Conservation (phyloP, 2,113 vertebrate species). For the Mungos mungo region DNA sequence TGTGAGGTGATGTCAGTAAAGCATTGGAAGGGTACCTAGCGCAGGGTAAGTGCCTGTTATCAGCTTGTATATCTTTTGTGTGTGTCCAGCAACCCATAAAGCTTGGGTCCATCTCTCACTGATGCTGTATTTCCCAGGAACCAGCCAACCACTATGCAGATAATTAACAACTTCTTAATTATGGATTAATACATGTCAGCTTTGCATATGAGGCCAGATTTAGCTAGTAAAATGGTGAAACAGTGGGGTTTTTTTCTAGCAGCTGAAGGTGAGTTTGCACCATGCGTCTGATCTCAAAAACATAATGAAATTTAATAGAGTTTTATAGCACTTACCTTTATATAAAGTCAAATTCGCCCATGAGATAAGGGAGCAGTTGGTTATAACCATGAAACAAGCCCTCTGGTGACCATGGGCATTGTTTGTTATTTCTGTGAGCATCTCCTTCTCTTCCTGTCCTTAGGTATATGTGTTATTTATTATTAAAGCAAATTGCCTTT, state of each 20-base stretch:
- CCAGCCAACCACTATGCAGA: background rate
- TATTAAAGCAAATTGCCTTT: background rate
- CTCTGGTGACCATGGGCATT: background rate
- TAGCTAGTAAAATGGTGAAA: background rate
- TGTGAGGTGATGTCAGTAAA: background rate
- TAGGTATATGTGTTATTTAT: background rate
- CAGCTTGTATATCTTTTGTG: background rate
- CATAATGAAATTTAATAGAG: background rate
- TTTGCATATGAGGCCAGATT: background rate
- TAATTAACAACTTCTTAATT: background rate
- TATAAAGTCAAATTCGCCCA: background rate
- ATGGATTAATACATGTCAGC: background rate
- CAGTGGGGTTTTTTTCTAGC: background rate
- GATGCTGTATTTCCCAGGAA: background rate
- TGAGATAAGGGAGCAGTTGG: background rate
- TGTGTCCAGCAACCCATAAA: background rate
- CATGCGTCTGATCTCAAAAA: conserved; percentile 3
- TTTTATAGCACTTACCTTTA: background rate
- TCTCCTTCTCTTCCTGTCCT: background rate
- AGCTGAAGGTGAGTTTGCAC: background rate
- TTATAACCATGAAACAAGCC: background rate
- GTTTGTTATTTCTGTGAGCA: background rate
- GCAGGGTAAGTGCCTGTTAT: background rate
- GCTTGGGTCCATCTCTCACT: background rate
- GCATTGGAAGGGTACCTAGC: background rate